phyloP scores from a whole-genome alignment of 2,888 invertebrate species.

The Hartigia nigra region DNA sequence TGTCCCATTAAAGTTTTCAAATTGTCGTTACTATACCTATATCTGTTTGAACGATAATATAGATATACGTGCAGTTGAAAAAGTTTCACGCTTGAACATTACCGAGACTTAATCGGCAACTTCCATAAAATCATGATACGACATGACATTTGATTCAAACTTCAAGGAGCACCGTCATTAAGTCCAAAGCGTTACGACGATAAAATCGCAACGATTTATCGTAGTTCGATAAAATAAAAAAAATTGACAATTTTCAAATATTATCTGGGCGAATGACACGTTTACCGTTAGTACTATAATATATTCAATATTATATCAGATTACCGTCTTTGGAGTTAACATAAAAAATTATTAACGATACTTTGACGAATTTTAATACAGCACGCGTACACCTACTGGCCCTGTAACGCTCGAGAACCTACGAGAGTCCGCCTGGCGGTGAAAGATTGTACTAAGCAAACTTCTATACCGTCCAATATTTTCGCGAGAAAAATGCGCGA shows the following conservation, averaged over 20 bases:
- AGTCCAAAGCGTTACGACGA: not conserved
- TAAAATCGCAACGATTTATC: not conserved
- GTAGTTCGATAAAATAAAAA: not conserved
- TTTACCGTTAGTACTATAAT: not conserved
- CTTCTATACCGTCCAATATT: not conserved
- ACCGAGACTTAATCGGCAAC: not conserved
- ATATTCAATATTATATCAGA: not conserved
- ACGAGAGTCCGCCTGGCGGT: constrained; percentile 2
- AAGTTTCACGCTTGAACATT: not conserved
- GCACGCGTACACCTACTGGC: not conserved
- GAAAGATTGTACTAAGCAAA: constrained; percentile 5
- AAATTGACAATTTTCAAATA: not conserved
- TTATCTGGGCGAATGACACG: not conserved
- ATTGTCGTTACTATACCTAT: not conserved
- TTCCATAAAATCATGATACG: not conserved
- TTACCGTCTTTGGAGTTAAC: not conserved
- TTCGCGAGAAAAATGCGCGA: constrained; percentile 6
- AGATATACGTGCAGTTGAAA: not conserved
- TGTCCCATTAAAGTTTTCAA: not conserved
- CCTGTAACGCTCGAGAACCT: not conserved
- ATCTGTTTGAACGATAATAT: not conserved
- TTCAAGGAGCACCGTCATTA: not conserved
- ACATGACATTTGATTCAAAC: not conserved
- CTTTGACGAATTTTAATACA: not conserved
- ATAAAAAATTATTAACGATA: not conserved